A percentile compares a stretch with the other conserved stretches of the same genome.
phyloP scores from a whole-genome alignment of 2,797 vertebrate genomes.

The Heteromormyrus szaboi region DNA sequence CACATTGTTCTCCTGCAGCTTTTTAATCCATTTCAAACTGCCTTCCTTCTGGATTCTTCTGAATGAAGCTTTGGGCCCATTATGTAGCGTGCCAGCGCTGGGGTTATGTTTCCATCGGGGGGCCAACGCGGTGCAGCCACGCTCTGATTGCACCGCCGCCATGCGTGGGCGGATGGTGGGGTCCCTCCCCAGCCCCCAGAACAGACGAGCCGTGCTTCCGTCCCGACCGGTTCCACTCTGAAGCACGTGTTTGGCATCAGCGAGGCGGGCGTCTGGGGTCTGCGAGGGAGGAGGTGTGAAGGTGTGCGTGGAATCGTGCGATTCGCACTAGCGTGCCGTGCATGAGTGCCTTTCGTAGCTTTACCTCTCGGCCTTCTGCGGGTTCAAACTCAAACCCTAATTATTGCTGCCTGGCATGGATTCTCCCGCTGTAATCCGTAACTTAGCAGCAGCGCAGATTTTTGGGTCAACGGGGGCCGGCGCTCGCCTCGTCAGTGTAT shows the following conservation, averaged over 20 bases:
- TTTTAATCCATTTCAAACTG: constrained; percentile 16
- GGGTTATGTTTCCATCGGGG: constrained; percentile 4
- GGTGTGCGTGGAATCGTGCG: background rate
- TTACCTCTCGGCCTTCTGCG: background rate
- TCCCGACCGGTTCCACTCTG: constrained; percentile 2
- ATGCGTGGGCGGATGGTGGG: background rate
- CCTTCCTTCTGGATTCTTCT: constrained; percentile 16
- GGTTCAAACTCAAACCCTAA: background rate
- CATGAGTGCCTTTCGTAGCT: background rate
- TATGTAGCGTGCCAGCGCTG: background rate
- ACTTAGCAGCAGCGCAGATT: background rate
- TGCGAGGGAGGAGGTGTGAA: background rate
- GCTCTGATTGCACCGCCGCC: background rate
- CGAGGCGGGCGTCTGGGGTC: background rate
- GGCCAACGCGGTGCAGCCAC: background rate
- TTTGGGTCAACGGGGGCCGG: background rate
- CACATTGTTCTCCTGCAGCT: constrained; percentile 15
- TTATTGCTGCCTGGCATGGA: background rate
- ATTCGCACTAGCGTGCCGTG: background rate
- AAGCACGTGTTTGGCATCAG: background rate
- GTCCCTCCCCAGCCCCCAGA: background rate
- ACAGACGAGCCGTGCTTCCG: background rate
- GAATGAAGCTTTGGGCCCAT: constrained; percentile 16
- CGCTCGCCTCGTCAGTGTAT: background rate
- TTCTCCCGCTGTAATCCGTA: background rate